Conservation (phyloP, 2,888 invertebrate species). For the Yponomeuta evonymella region DNA sequence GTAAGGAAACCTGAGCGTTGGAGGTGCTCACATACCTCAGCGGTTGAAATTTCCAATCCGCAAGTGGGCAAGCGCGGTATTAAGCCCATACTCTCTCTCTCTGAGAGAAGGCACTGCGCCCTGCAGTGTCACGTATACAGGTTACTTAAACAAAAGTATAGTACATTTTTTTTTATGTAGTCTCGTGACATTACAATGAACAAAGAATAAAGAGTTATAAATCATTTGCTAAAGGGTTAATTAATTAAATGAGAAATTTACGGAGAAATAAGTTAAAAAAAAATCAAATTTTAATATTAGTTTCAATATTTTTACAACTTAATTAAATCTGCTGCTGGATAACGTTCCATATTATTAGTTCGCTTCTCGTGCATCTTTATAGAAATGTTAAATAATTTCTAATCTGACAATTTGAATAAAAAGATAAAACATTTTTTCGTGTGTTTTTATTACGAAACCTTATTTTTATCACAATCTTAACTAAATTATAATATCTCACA, state of each 20-base stretch:
- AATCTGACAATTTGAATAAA: neutral
- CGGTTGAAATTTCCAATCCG: too few species aligned
- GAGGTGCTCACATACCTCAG: too few species aligned
- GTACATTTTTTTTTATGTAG: too few species aligned
- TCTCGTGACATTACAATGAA: too few species aligned
- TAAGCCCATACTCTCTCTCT: too few species aligned
- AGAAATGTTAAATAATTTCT: neutral
- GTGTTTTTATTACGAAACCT: slow-evolving; percentile 32
- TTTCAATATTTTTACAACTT: neutral
- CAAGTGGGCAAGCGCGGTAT: too few species aligned
- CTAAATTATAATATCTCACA: neutral
- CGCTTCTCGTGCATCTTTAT: neutral
- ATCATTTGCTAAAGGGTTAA: neutral
- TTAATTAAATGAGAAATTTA: neutral
- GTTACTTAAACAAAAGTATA: too few species aligned
- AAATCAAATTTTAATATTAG: neutral
- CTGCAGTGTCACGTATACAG: too few species aligned
- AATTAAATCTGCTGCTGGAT: neutral
- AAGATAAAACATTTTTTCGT: neutral
- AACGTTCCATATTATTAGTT: neutral
- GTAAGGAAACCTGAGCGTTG: too few species aligned
- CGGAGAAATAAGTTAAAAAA: neutral
- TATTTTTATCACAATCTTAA: slow-evolving; percentile 41
- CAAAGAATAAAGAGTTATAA: neutral
- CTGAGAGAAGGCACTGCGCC: too few species aligned